phyloP scores from a whole-genome alignment of 1,140 invertebrate genomes.

The Bicyclus anynana region DNA sequence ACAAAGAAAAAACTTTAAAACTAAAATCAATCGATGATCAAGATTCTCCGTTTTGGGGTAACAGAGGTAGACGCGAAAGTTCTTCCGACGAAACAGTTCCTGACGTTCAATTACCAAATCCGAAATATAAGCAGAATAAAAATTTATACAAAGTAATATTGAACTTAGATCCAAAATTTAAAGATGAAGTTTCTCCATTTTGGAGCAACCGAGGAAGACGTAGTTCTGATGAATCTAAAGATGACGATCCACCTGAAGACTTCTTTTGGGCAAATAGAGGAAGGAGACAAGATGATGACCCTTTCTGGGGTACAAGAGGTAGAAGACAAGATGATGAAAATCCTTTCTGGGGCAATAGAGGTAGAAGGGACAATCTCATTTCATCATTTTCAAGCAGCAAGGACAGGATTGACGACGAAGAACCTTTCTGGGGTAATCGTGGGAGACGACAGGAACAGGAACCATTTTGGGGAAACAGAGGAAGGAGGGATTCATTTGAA shows the following conservation, averaged over 20 bases:
- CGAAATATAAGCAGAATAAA: constrained; percentile 27
- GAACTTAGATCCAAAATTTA: constrained; percentile 26
- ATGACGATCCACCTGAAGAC: constrained; percentile 14
- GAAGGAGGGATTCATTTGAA: constrained; percentile 36
- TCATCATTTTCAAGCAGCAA: constrained; percentile 47
- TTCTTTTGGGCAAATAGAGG: constrained; percentile 38
- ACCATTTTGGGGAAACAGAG: constrained; percentile 54
- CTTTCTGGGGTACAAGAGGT: constrained; percentile 56
- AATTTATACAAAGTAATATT: constrained; percentile 10
- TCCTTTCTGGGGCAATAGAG: constrained; percentile 55
- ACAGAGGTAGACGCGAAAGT: constrained; percentile 47
- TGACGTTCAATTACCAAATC: constrained; percentile 22
- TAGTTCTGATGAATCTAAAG: constrained; percentile 27
- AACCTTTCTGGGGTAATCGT: constrained; percentile 58
- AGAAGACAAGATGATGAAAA: constrained; percentile 33
- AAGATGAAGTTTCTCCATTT: constrained; percentile 44
- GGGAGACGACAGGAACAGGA: constrained; percentile 51
- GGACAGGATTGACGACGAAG: constrained; percentile 35
- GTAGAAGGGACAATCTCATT: constrained; percentile 33
- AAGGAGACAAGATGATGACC: constrained; percentile 39
- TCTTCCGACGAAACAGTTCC: constrained; percentile 36
- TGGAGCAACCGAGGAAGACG: constrained; percentile 46
- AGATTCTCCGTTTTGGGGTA: constrained; percentile 58
- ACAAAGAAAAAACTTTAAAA: constrained; percentile 10
- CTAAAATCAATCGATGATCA: constrained; percentile 25